phyloP scores from a whole-genome alignment of 2,113 vertebrate genomes.

The Tetrax tetrax region DNA sequence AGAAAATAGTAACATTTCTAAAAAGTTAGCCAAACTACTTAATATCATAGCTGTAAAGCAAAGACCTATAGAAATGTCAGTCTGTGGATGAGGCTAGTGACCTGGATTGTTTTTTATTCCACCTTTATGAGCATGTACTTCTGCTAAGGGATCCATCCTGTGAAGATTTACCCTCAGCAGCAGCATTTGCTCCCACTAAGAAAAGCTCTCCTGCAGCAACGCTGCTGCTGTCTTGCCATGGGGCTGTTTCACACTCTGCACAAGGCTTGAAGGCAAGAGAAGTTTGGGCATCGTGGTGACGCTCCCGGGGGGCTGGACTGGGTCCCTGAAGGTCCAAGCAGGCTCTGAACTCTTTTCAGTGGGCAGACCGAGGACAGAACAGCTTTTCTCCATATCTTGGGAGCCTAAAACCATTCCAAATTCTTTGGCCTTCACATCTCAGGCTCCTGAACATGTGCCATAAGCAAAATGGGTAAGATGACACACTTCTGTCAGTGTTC shows the following conservation, averaged over 20 bases:
- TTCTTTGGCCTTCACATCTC: not conserved
- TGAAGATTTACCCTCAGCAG: not conserved
- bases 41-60: conserved; percentile 51
- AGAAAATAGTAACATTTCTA: conserved; percentile 72
- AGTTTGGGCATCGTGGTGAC: not conserved
- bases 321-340: not conserved
- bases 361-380: not conserved
- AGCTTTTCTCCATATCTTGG: not conserved
- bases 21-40: conserved; percentile 62
- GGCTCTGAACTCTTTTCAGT: not conserved
- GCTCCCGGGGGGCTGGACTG: not conserved
- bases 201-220: not conserved
- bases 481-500: not conserved
- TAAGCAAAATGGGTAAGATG: not conserved
- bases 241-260: not conserved
- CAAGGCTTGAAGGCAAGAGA: not conserved
- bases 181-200: not conserved
- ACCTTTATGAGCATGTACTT: not conserved
- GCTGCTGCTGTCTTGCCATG: not conserved
- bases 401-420: not conserved
- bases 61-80: conserved; percentile 52
- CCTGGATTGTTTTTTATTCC: not conserved
- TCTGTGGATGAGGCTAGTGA: not conserved
- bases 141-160: not conserved
- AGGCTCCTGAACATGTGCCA: not conserved